phyloP scores from a whole-genome alignment of 2,113 vertebrate genomes.

The Capreolus pygargus region DNA sequence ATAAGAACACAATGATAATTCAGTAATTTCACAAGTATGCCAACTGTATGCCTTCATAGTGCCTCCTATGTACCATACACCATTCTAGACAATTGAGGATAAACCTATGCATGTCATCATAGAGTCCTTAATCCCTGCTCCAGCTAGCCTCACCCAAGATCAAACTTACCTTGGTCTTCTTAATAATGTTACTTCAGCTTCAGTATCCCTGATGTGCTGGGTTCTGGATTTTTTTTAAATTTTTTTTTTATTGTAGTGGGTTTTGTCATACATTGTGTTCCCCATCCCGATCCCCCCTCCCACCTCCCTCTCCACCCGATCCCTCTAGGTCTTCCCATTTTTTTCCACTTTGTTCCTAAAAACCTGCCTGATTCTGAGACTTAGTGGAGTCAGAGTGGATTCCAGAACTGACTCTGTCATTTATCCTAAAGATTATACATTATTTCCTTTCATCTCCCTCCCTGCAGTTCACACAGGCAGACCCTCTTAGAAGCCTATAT shows the following conservation, averaged over 20 bases:
- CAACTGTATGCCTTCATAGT: not conserved
- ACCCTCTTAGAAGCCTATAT: not conserved
- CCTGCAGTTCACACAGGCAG: not conserved
- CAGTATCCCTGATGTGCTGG: not conserved
- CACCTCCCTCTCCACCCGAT: too few species aligned
- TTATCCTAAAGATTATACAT: not conserved
- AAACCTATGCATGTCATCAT: not conserved
- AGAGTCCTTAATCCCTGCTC: not conserved
- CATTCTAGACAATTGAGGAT: not conserved
- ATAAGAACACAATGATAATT: not conserved
- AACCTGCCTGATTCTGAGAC: not conserved
- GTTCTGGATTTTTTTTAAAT: not conserved
- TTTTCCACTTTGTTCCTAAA: not conserved
- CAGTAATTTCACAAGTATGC: not conserved
- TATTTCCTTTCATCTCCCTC: not conserved
- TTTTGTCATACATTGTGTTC: too few species aligned
- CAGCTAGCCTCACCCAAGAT: not conserved
- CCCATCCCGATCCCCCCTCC: too few species aligned
- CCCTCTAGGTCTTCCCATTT: too few species aligned
- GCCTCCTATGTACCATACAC: not conserved
- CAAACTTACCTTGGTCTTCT: not conserved
- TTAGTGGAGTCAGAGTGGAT: not conserved
- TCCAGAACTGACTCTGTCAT: not conserved
- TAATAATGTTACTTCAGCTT: not conserved
- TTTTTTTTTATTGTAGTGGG: too few species aligned